These are phyloP conservation scores for Spilogale gracilis DNA, from an alignment of 2,113 vertebrate genomes.

Conservation along the genomic window DNA sequence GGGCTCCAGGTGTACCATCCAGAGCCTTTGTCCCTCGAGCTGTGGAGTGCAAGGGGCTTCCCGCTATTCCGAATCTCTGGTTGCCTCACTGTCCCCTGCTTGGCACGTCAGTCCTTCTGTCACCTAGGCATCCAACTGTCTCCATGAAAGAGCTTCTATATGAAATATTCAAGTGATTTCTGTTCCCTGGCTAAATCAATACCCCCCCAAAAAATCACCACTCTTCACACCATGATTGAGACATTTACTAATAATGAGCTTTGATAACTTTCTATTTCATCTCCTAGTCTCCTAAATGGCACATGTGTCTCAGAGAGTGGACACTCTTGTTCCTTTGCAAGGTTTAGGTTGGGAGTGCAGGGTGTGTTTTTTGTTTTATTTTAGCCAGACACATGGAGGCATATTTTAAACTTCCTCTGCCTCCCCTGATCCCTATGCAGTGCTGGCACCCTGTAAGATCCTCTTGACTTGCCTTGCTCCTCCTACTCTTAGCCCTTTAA, in stretches of 20 bases:
- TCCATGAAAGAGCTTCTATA: not conserved
- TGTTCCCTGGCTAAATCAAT: not conserved
- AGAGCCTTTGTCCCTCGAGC: no score
- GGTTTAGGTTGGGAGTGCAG: not conserved
- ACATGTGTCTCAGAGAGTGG: not conserved
- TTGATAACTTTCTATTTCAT: not conserved
- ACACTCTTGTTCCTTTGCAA: not conserved
- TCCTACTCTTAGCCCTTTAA: not conserved
- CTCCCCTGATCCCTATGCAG: not conserved
- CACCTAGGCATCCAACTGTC: not conserved
- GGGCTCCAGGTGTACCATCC: not conserved
- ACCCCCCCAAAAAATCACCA: not conserved
- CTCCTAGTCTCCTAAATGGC: not conserved
- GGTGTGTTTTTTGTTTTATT: not conserved
- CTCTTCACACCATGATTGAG: not conserved
- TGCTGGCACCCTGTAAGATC: not conserved
- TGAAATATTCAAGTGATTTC: not conserved
- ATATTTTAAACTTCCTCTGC: conserved; percentile 24
- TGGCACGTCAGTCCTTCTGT: not conserved
- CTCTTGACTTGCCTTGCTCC: not conserved
- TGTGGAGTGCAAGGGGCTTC: not conserved
- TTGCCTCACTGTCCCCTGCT: not conserved
- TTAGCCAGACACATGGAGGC: not conserved
- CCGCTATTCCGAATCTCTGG: not conserved
- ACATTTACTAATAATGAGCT: not conserved